Conservation (phyloP, 2,113 vertebrate species). For the Nycticorax nycticorax region DNA sequence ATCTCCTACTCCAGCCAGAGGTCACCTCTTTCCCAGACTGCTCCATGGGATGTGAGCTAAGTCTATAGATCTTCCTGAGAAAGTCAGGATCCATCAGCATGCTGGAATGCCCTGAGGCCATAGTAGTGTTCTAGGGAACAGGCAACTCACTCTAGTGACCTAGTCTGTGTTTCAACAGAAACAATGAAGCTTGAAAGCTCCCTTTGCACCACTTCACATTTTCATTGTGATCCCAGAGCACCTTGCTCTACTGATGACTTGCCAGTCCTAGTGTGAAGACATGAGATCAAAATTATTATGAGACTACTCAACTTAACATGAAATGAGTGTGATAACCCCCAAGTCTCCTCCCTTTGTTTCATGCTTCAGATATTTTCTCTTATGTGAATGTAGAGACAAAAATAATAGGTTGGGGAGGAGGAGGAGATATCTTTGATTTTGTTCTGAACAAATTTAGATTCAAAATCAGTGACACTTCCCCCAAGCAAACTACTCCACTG, state of each 20-base stretch:
- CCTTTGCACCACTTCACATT: neutral
- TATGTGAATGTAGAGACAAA: neutral
- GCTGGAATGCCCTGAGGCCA: neutral
- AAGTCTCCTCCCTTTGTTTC: neutral
- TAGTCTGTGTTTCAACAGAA: neutral
- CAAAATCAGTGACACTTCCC: neutral
- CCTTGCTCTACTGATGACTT: neutral
- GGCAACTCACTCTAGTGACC: neutral
- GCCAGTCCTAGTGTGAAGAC: neutral
- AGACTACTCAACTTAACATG: neutral
- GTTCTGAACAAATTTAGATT: neutral
- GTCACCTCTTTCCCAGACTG: neutral
- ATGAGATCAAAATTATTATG: neutral
- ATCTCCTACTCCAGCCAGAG: neutral
- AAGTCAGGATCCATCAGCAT: neutral
- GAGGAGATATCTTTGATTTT: neutral
- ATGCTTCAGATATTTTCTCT: neutral
- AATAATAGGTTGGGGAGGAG: neutral
- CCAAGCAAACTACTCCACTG: neutral
- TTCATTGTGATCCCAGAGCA: neutral
- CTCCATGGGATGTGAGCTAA: neutral
- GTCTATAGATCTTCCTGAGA: neutral
- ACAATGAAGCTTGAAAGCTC: neutral
- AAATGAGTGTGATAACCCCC: neutral
- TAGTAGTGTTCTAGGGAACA: neutral